Evolutionary conservation across 2,888 invertebrate genomes (phyloP), one percentile per base, ranked within the genome.

Genomic region (Patella ulyssiponensis): DNA sequence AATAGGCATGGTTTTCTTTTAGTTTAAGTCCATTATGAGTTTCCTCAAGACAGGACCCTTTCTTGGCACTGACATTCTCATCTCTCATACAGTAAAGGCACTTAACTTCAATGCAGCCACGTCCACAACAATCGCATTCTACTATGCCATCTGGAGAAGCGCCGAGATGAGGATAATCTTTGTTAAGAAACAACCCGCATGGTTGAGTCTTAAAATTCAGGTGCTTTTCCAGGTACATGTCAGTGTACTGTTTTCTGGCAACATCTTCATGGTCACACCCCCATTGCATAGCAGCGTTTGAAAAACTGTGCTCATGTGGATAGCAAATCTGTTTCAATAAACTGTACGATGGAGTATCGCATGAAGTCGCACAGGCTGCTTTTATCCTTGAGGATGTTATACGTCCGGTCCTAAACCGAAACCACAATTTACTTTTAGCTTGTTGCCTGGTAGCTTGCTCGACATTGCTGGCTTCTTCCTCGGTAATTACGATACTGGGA

Each of bases 41-140:
- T 15, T 72, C 17, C 51, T 17, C 72, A 44, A 75, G 27, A 64
- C 71, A 76, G 56, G 53, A 79, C 3, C 15, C 54, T 64, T 79
- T 76, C 17, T 76, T 23, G 4, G 27, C 51, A 69, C 20, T 54
- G n/a, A n/a, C 58, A 70, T 71, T 58, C 12, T 69, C 69, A 52
- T 79, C 74, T 69, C 64, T 76, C 20, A 70, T 76, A 3, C 52
- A 58, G 23, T 33, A 74, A 3, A 70, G 53, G 33, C 77, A 76
- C 23, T 79, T 79, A 7, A 77, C 71, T 64, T 78, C 80, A 12
- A 80, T 52, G 27, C 27, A 56, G 20, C 75, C 75, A 52, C 53
- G 74, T 12, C 78, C 76, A 77, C 80, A 80, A 56, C 80, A 80
- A 54, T 80, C 77, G 70, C 80, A 80, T 53, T 74, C 64, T 1